These are phyloP conservation scores for Coremacera marginata DNA, from an alignment of 2,888 invertebrate genomes.

Conservation along the genomic window DNA sequence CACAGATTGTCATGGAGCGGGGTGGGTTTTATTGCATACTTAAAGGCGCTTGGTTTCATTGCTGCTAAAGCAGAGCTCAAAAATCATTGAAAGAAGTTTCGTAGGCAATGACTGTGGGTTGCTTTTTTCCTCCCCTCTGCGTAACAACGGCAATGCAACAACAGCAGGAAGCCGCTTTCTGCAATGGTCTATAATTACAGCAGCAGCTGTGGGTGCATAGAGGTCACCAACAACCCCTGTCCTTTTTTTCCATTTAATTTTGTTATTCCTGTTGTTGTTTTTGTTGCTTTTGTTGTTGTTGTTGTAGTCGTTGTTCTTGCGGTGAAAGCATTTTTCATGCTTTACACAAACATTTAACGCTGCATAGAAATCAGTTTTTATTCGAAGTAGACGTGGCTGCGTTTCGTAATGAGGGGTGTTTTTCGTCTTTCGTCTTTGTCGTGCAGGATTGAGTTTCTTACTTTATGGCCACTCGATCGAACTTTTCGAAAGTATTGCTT, in stretches of 20 bases:
- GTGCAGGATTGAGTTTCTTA: not conserved
- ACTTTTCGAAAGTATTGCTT: not conserved
- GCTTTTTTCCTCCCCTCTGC: not conserved
- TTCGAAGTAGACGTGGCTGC: not conserved
- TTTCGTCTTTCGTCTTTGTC: not conserved
- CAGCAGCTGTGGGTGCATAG: not conserved
- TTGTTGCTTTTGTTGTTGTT: not conserved
- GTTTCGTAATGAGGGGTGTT: not conserved
- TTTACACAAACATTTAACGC: conserved; percentile 17
- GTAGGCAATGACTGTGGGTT: not conserved
- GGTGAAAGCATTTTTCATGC: conserved; percentile 25
- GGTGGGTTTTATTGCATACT: conserved; percentile 11
- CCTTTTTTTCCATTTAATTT: not conserved
- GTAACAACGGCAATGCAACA: not conserved
- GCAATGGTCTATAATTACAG: conserved; percentile 9
- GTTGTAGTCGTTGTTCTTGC: conserved; percentile 6
- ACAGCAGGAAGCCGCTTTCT: not conserved
- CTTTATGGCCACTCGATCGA: not conserved
- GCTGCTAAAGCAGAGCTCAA: not conserved
- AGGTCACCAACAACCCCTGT: conserved; percentile 8
- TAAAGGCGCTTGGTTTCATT: not conserved
- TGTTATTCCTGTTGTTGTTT: no score
- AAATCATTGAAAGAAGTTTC: not conserved
- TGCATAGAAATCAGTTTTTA: not conserved
- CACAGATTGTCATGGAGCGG: not conserved